Conservation (phyloP, 2,888 invertebrate genomes). For the Cheilosia variabilis region DNA sequence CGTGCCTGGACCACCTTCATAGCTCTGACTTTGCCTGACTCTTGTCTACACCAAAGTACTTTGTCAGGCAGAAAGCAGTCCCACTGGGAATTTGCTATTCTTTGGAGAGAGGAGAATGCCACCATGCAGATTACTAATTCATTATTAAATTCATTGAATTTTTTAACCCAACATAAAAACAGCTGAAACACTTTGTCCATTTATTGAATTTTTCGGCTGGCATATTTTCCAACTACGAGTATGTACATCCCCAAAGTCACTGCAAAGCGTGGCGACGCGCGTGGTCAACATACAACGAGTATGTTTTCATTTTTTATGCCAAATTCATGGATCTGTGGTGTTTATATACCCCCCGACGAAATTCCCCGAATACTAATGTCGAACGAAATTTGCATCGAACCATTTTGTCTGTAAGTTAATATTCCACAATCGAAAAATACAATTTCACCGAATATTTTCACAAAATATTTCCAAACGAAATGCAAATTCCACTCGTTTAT, state of each 20-base stretch:
- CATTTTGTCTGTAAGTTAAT: conserved; percentile 31
- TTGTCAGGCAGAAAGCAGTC: background rate
- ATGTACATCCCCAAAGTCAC: background rate
- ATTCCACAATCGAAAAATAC: conserved; percentile 35
- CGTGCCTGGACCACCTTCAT: too few species aligned
- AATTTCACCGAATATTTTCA: conserved; percentile 30
- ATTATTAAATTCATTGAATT: background rate
- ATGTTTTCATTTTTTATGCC: too few species aligned
- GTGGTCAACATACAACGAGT: background rate
- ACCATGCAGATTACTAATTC: background rate
- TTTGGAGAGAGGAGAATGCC: too few species aligned
- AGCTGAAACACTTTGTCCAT: background rate
- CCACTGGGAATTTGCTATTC: background rate
- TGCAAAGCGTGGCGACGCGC: background rate
- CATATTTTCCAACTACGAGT: background rate
- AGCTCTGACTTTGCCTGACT: too few species aligned
- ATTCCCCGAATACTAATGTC: conserved; percentile 9
- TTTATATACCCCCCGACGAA: background rate
- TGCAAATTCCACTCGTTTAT: conserved; percentile 26
- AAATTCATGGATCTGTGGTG: too few species aligned
- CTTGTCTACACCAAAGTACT: too few species aligned
- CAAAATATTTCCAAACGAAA: conserved; percentile 23
- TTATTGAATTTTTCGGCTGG: conserved; percentile 6
- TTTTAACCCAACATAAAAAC: background rate
- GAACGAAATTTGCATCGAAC: conserved; percentile 13